Percentiles rank a stretch among this genome's conserved stretches.
phyloP scores from a whole-genome alignment of 2,113 vertebrate species.

The Callithrix jacchus region DNA sequence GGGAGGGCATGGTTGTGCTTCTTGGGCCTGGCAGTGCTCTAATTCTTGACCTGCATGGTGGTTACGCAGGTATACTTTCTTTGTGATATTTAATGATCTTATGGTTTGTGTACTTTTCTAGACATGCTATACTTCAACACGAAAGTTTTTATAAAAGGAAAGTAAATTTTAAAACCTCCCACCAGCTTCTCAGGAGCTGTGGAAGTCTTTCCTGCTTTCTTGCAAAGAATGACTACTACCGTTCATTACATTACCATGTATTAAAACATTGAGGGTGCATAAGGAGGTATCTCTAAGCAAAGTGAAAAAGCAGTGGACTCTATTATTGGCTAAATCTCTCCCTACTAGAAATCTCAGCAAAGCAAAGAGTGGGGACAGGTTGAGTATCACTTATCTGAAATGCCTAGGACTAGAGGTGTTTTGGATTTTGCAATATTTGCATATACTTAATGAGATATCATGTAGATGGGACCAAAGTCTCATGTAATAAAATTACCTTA shows the following conservation, averaged over 20 bases:
- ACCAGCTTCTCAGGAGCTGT: background rate
- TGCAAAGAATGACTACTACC: background rate
- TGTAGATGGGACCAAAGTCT: background rate
- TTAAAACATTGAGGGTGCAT: background rate
- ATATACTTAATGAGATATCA: background rate
- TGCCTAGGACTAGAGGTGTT: background rate
- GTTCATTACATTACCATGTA: background rate
- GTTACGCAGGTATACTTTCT: background rate
- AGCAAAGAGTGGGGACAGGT: background rate
- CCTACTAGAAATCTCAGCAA: background rate
- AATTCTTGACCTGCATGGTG: background rate
- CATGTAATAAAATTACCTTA: background rate
- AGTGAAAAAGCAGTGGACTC: background rate
- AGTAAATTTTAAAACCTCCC: background rate
- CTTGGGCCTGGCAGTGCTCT: background rate
- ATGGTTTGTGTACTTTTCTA: background rate
- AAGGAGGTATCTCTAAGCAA: background rate
- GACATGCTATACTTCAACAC: background rate
- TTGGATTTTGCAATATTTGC: background rate
- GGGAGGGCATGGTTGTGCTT: background rate
- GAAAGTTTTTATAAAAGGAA: background rate
- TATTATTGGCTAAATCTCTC: background rate
- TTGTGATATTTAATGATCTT: background rate
- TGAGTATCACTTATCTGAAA: background rate
- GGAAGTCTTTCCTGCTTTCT: background rate